A percentile compares a stretch with the other conserved stretches of the same genome.
phyloP scores from a whole-genome alignment of 2,113 vertebrate genomes.

The Amblyornis subalaris region DNA sequence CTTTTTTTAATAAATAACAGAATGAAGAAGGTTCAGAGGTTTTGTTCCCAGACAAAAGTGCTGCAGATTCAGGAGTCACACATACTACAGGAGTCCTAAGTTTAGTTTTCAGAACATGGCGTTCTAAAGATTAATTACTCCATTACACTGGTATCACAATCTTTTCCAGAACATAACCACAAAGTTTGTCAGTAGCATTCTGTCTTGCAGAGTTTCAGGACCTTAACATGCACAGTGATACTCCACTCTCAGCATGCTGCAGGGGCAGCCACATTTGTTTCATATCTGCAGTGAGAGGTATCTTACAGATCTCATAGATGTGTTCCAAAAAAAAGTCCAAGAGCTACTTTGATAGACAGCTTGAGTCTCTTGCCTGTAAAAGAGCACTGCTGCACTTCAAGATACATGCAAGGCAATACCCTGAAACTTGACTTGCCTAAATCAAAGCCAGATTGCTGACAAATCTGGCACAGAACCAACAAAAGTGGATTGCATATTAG shows the following conservation, averaged over 20 bases:
- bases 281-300: neutral
- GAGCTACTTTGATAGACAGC: neutral
- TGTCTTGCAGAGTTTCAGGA: neutral
- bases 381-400: neutral
- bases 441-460: slow-evolving; percentile 4
- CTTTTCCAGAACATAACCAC: neutral
- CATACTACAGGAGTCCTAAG: neutral
- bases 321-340: neutral
- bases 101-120: neutral
- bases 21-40: neutral
- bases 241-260: neutral
- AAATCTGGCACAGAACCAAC: neutral
- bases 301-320: neutral
- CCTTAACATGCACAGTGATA: neutral
- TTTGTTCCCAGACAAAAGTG: neutral
- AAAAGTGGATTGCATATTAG: neutral
- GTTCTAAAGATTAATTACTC: neutral
- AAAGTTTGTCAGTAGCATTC: neutral
- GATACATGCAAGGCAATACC: neutral
- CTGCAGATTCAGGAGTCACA: neutral
- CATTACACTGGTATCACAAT: neutral
- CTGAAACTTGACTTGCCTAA: neutral
- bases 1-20: neutral
- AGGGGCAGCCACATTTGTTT: neutral
- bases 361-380: neutral